Base-by-base conservation (phyloP, 2,797 vertebrate genomes). In the Eulemur mongoz region DNA sequence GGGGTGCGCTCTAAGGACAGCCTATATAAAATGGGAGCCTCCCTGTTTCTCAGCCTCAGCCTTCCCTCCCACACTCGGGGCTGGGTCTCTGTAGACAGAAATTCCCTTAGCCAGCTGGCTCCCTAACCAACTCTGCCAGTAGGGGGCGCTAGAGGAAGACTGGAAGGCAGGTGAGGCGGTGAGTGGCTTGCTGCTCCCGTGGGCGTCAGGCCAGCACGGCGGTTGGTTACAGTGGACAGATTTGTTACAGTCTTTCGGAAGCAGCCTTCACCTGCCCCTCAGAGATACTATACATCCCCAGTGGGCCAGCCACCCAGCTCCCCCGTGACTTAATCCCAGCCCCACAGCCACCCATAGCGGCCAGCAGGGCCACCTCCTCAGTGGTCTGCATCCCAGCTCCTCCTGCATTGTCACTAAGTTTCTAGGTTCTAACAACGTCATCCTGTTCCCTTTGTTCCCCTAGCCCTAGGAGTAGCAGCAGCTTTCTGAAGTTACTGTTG, bases 101-200 rank as follows among this genome's bases (percentile, higher is more conserved):
- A 61, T 30, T 54, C 35, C 40, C 25, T 1, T 9, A 0, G 5
- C 2, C 4, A 10, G n/a, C 0, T 0, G n/a, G 38, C 48, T 22
- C n/a, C 18, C 18, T 70, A 4, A 7, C 23, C 70, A 65, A 65
- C 17, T 22, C 45, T 72, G 48, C 12, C 43, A 14, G 2, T 0
- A 84, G 38, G 7, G 57, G 57, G n/a, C 15, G 2, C 43, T 20
- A 57, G 38, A 59, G 27, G 32, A 14, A 38, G 20, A 4, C 12
- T 17, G 22, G 32, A 48, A 45, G 38, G 40, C 17, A 4, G 20
- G 3, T 0, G 5, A 17, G 0, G n/a, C 4, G 35, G 4, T 6
- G 61, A 4, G 6, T 35, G 50, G 15, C 15, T 32, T 32, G 38
- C 43, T 25, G 32, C 45, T 25, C 40, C 9, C 0, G 17, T 20